Conservation (phyloP, 2,888 invertebrate genomes). For the Aethes cnicana region DNA sequence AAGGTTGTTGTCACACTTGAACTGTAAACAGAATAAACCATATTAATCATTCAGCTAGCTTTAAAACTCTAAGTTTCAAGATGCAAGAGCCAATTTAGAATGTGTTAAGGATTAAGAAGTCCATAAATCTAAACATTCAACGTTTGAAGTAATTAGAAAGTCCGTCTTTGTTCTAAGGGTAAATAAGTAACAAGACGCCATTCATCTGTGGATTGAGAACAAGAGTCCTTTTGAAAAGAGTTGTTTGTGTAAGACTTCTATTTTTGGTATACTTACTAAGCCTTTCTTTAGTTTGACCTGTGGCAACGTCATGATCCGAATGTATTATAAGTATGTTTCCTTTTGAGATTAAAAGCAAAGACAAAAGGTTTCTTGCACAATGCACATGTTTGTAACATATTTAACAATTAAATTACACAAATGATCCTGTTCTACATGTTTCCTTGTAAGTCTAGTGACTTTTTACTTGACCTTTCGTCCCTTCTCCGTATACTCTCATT, state of each 20-base stretch:
- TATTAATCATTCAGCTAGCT: slow-evolving; percentile 55
- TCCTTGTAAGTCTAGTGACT: too few relatives aligned
- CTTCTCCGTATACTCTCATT: too few relatives aligned
- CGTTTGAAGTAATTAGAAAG: slow-evolving; percentile 67
- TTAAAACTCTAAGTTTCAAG: slow-evolving; percentile 27
- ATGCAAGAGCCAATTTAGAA: slow-evolving; percentile 27
- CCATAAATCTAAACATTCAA: slow-evolving; percentile 54
- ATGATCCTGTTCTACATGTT: too few relatives aligned
- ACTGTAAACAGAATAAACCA: slow-evolving; percentile 56
- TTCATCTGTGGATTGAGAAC: slow-evolving; percentile 22
- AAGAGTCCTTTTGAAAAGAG: slow-evolving; percentile 25
- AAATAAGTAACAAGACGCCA: slow-evolving; percentile 26
- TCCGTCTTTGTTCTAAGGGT: slow-evolving; percentile 59
- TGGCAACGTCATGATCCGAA: neutral
- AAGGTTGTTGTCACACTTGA: slow-evolving; percentile 65
- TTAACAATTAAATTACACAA: too few relatives aligned
- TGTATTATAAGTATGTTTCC: neutral
- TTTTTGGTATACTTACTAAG: slow-evolving; percentile 11
- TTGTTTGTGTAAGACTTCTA: slow-evolving; percentile 15
- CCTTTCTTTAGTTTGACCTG: slow-evolving; percentile 1
- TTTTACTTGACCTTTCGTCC: too few relatives aligned
- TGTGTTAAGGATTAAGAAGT: slow-evolving; percentile 38
- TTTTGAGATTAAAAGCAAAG: neutral
- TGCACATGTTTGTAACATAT: neutral
- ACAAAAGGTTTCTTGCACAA: neutral